Conservation (phyloP, 2,888 invertebrate genomes). For the Caenorhabditis parvicauda region DNA sequence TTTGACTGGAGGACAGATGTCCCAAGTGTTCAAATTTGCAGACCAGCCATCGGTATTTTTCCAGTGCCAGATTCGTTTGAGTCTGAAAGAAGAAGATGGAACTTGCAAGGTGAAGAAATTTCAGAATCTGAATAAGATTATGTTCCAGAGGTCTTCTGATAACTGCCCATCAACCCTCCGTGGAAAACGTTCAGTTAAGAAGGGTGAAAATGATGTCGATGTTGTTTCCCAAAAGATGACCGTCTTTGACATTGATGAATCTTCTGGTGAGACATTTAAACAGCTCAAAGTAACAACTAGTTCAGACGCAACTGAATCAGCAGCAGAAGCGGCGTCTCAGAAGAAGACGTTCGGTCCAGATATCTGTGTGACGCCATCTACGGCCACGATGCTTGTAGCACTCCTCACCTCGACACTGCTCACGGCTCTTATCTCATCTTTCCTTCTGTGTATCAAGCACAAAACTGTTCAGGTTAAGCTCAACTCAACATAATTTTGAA, state of each 20-base stretch:
- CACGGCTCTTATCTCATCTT: slow-evolving; percentile 28
- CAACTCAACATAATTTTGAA: neutral
- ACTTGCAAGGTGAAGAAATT: slow-evolving; percentile 33
- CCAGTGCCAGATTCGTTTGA: slow-evolving; percentile 56
- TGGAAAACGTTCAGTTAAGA: slow-evolving; percentile 40
- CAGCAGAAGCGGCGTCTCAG: slow-evolving; percentile 4
- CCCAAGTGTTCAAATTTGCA: slow-evolving; percentile 60
- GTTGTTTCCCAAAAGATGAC: slow-evolving; percentile 56
- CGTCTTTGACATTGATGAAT: slow-evolving; percentile 51
- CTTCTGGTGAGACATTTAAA: slow-evolving; percentile 27
- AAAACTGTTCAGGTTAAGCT: slow-evolving; percentile 34
- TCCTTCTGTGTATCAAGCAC: slow-evolving; percentile 36
- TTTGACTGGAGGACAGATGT: slow-evolving; percentile 50
- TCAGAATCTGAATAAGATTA: neutral
- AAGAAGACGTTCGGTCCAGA: slow-evolving; percentile 11
- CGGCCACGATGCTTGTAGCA: slow-evolving; percentile 35
- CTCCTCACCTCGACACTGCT: slow-evolving; percentile 32
- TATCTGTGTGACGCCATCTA: slow-evolving; percentile 43
- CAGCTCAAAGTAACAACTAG: neutral
- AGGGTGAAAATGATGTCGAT: slow-evolving; percentile 40
- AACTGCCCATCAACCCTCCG: slow-evolving; percentile 44
- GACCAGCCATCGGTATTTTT: slow-evolving; percentile 57
- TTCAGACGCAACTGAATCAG: slow-evolving; percentile 7
- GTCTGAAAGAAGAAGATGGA: slow-evolving; percentile 49
- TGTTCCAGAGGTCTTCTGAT: slow-evolving; percentile 45